Conservation (phyloP, 2,797 vertebrate genomes). For the Characodon lateralis region DNA sequence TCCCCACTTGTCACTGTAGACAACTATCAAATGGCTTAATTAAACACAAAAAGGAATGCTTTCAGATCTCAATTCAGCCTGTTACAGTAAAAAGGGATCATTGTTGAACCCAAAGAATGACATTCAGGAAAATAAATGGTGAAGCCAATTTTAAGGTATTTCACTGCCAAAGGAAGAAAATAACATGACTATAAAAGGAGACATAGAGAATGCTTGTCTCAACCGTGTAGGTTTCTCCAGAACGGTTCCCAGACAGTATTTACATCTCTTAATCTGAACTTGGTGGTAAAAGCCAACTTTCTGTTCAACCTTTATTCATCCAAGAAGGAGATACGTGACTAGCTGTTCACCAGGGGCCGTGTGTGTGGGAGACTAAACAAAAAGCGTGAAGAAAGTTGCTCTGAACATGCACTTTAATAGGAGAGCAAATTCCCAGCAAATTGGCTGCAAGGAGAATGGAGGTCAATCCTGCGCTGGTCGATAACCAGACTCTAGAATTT, state of each 20-base stretch:
- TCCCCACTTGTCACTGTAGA: constrained; percentile 26
- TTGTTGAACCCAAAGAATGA: constrained; percentile 32
- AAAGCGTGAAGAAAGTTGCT: constrained; percentile 44
- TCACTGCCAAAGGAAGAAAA: background rate
- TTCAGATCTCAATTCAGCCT: constrained; percentile 51
- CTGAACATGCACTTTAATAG: constrained; percentile 66
- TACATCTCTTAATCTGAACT: constrained; percentile 27
- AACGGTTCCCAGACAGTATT: constrained; percentile 13
- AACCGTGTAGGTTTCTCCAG: constrained; percentile 25
- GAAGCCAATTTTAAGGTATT: background rate
- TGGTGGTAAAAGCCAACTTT: constrained; percentile 37
- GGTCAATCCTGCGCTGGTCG: constrained; percentile 36
- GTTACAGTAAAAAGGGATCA: constrained; percentile 51
- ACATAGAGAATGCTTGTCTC: constrained; percentile 29
- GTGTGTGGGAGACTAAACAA: background rate
- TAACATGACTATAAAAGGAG: background rate
- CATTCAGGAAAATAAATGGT: background rate
- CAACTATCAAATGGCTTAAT: constrained; percentile 32
- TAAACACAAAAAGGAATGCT: constrained; percentile 36
- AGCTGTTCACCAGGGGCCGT: constrained; percentile 23
- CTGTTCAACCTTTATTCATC: constrained; percentile 47
- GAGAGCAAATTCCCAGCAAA: constrained; percentile 65
- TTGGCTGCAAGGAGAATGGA: constrained; percentile 49
- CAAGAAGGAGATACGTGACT: constrained; percentile 31
- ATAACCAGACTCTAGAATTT: constrained; percentile 41